Evolutionary conservation across 2,113 vertebrate genomes (phyloP), one percentile per base, ranked within the genome.

Genomic region (Polypterus senegalus): DNA sequence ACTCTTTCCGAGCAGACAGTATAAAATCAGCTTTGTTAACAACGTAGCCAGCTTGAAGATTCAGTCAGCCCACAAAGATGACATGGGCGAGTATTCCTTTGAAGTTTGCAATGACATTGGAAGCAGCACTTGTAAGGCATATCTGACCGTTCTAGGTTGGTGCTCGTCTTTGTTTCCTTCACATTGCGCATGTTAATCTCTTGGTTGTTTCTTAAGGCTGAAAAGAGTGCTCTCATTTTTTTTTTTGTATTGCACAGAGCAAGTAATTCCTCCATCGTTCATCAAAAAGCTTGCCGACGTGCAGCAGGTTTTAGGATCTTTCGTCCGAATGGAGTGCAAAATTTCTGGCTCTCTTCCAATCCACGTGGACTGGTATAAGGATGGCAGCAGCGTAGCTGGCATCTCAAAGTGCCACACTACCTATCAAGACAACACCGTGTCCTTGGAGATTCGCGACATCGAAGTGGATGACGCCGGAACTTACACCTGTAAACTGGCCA

Each of bases 261-360:
- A 97, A 90, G 74, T 88, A 61, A 93, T 98, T 72, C 81, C 91
- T 55, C 96, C 96, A 47, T 86, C 88, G 49, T 98, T 98, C 85
- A 94, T 81, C 66, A 96, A 91, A 84, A 92, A 92, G 11, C 76
- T 98, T 66, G 75, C 70, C 60, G 92, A 96, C 71, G 91, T 93
- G 89, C 86, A 91, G 66, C 85, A 92, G 51, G 55, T 94, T 71
- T 54, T 93, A 63, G 91, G 91, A 61, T 91, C 91, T 63, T 92
- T 89, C 76, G 76, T 96, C 62, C 86, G 88, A 67, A 89, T 98
- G 76, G 89, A 88, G 60, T 96, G 92, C 72, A 97, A 91, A 78
- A 87, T 94, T 71, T 92, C 91, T 62, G 96, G 94, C 44, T 98
- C 96, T 47, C 87, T 91, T n/a, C 96, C 94, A 4, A 89, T 98